These are phyloP conservation scores for Schizothorax lantsangensis DNA, from an alignment of 2,797 vertebrate species.

Conservation along the genomic window DNA sequence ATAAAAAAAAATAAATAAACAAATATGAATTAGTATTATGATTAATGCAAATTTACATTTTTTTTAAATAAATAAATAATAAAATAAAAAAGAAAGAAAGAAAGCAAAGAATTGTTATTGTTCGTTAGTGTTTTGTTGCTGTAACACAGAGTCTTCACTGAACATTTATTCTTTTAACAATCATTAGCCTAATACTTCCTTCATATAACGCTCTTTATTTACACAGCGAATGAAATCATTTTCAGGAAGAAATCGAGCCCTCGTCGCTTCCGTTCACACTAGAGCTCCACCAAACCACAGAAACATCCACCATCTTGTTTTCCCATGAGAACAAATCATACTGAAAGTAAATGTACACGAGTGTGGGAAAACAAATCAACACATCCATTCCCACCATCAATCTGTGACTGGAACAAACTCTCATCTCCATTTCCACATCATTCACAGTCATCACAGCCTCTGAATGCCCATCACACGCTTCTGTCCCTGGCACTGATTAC, in stretches of 20 bases:
- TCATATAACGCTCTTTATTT: background rate
- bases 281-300: background rate
- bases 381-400: slow-evolving; percentile 76
- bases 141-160: background rate
- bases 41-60: too few species aligned
- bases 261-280: background rate
- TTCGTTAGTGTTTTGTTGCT: background rate
- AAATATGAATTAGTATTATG: too few species aligned
- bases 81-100: background rate
- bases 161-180: background rate
- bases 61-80: too few species aligned
- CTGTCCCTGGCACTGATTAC: slow-evolving; percentile 49
- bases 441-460: slow-evolving; percentile 68
- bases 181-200: too few species aligned
- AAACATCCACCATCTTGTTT: slow-evolving; percentile 6
- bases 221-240: background rate
- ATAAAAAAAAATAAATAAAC: too few species aligned
- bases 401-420: slow-evolving; percentile 71
- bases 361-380: slow-evolving; percentile 68
- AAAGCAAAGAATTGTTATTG: background rate
- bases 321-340: slow-evolving; percentile 48
- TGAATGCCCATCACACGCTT: slow-evolving; percentile 54
- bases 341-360: slow-evolving; percentile 54
- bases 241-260: background rate
- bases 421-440: slow-evolving; percentile 70